Evolutionary conservation across 1,140 invertebrate genomes (phyloP), one percentile per base, ranked within the genome.

Genomic region (Plutomurus gul): DNA sequence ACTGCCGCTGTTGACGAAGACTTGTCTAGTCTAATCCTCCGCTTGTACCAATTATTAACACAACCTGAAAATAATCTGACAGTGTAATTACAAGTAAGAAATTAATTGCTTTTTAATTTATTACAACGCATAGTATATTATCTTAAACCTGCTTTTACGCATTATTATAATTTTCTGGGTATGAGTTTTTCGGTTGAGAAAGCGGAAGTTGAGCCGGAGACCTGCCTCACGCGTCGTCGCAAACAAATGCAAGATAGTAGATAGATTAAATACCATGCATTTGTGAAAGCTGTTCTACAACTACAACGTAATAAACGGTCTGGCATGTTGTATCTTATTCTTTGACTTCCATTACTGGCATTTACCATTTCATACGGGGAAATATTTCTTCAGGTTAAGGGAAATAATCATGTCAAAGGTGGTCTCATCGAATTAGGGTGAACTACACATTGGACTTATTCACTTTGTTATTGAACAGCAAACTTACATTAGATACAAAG

Each of bases 101-200:
- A 72, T 72, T 72, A 72, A 72, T 72, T 72, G 70, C 30, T 40
- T 72, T 72, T 72, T 72, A 72, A 72, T 72, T 72, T 72, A 65
- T 72, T 39, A 39, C 36, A 16, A n/a, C n/a, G 7, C 6, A 25
- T 16, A 72, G 70, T 43, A 11, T 72, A 39, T 43, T 22, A 72
- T 72, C 40, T 72, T 36, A 39, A 72, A 72, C 20, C 70, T 40
- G 37, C 70, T 72, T 72, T 72, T 72, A 37, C 36, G 36, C n/a
- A 39, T 11, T 43, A 72, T 72, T 72, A 70, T 10, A 13, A 70
- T 70, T 72, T 72, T 72, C 37, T 18, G 30, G 18, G 40, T 43
- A 22, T 39, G 51, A 33, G 30, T 65, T 65, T 65, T 18, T 65
- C 16, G 13, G 13, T 33, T 65, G 56, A 33, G 56, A 65, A 65